phyloP scores from a whole-genome alignment of 2,888 invertebrate genomes.

The Lamellibrachia satsuma region DNA sequence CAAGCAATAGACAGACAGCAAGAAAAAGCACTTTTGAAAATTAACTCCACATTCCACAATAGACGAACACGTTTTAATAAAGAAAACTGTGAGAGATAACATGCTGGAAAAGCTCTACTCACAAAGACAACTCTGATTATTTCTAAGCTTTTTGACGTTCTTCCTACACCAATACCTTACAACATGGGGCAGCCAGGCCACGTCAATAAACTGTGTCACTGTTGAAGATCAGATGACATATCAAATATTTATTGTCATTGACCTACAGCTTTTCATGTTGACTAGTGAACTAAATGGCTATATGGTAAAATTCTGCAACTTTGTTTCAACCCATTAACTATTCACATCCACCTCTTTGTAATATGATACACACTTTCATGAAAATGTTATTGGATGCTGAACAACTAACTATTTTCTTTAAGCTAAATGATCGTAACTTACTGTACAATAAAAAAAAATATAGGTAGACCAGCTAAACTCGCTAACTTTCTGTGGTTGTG shows the following conservation, averaged over 20 bases:
- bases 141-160: no score
- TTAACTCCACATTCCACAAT: no score
- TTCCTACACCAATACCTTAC: no score
- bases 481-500: background rate
- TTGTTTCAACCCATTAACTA: background rate
- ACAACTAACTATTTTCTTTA: background rate
- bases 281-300: background rate
- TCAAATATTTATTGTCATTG: background rate
- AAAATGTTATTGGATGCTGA: background rate
- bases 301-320: background rate
- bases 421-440: background rate
- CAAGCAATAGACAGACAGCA: no score
- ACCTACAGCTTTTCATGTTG: background rate
- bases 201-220: background rate
- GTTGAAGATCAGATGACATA: background rate
- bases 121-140: no score
- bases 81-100: no score
- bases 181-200: background rate
- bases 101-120: no score
- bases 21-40: no score
- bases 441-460: background rate
- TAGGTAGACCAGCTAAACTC: background rate
- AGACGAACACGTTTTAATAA: no score
- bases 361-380: background rate
- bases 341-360: background rate